These are phyloP conservation scores for Toxotes chatareus DNA, from an alignment of 2,113 vertebrate genomes.

Conservation along the genomic window DNA sequence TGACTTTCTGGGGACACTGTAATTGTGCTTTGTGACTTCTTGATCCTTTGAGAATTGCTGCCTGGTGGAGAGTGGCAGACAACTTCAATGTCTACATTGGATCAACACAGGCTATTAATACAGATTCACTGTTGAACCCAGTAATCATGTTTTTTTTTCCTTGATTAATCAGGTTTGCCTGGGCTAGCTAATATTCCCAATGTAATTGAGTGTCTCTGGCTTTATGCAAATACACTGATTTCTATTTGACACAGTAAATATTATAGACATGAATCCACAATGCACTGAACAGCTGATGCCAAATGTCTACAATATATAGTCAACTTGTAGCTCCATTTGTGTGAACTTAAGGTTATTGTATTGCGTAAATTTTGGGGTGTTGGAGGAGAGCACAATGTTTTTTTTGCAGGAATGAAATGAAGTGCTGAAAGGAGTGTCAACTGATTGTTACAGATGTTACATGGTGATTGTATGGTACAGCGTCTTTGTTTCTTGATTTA, in stretches of 20 bases:
- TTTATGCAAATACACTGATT: not conserved
- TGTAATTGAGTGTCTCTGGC: not conserved
- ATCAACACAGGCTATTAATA: not conserved
- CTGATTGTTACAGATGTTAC: no score
- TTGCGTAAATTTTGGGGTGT: no score
- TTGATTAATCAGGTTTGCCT: not conserved
- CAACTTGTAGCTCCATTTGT: no score
- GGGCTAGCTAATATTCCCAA: not conserved
- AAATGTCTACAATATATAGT: no score
- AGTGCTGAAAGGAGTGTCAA: not conserved
- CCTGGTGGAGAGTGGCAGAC: not conserved
- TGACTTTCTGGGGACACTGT: not conserved
- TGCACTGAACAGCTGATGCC: not conserved
- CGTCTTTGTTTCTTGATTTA: no score
- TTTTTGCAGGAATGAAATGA: no score
- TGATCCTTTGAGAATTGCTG: not conserved
- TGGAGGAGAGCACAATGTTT: no score
- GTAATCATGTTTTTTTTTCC: not conserved
- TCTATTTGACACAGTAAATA: not conserved
- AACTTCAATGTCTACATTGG: not conserved
- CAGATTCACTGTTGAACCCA: not conserved
- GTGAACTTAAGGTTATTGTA: no score
- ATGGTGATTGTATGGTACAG: no score
- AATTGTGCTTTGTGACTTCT: not conserved
- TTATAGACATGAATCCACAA: not conserved